Evolutionary conservation across 2,888 invertebrate species (phyloP).

Genomic region (Drosophila antonietae): DNA sequence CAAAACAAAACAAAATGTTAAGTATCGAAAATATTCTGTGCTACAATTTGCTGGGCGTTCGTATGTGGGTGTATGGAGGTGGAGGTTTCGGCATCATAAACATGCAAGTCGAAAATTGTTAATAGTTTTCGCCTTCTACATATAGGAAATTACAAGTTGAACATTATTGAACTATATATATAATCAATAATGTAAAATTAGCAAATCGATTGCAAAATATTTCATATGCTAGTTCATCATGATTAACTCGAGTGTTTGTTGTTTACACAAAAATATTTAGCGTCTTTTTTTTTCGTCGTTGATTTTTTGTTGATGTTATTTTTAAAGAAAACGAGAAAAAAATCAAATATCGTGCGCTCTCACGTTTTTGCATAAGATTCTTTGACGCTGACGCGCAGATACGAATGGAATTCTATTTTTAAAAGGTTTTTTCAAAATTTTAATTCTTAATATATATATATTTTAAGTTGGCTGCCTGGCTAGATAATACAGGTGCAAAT

Average conservation of each 20-base stretch:
- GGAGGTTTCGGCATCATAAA: conserved; percentile 47
- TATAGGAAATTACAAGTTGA: conserved; percentile 10
- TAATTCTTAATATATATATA: neutral
- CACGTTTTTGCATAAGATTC: conserved; percentile 75
- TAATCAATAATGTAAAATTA: conserved; percentile 34
- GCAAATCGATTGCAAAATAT: conserved; percentile 13
- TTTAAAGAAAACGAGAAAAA: conserved; percentile 17
- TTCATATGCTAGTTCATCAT: neutral
- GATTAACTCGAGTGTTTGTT: conserved; percentile 53
- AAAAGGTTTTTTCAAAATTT: conserved; percentile 13
- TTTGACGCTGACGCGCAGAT: conserved; percentile 63
- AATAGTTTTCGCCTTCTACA: conserved; percentile 59
- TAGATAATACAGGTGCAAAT: conserved; percentile 59
- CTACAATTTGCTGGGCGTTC: conserved; percentile 60
- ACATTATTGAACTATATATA: conserved; percentile 13
- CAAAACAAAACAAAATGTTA: conserved; percentile 62
- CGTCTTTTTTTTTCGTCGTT: neutral
- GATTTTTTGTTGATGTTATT: conserved; percentile 5
- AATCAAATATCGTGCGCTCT: conserved; percentile 59
- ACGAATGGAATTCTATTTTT: conserved; percentile 71
- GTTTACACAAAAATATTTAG: conserved; percentile 51
- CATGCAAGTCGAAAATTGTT: conserved; percentile 58
- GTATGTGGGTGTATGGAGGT: conserved; percentile 35
- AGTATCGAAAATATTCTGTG: conserved; percentile 55
- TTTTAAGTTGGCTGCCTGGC: conserved; percentile 35